Percentiles rank a stretch among this genome's conserved stretches.
Evolutionary conservation across 2,113 vertebrate species (phyloP).

Genomic region (Falcunculus frontatus): DNA sequence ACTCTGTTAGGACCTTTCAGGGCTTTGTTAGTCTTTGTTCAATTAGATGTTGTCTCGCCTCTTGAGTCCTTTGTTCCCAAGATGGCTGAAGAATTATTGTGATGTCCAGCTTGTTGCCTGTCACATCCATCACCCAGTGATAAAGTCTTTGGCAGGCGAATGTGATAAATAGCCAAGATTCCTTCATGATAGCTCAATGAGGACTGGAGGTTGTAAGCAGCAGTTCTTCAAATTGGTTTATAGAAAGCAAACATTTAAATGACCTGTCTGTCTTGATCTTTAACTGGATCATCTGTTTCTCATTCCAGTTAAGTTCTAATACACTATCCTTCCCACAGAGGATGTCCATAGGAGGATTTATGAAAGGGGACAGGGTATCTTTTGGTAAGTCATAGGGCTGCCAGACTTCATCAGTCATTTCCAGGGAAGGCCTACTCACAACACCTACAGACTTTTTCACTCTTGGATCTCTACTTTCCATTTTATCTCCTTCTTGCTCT

Average conservation of each 20-base stretch:
- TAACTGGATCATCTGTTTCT: background rate
- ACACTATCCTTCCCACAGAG: background rate
- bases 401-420: background rate
- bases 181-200: conserved; percentile 1
- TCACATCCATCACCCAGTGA: background rate
- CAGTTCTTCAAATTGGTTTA: background rate
- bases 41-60: background rate
- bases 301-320: background rate
- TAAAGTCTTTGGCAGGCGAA: background rate
- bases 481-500: background rate
- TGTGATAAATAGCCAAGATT: background rate
- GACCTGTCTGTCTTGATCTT: background rate
- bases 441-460: background rate
- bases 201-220: background rate
- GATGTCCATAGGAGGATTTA: background rate
- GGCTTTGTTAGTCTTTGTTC: conserved; percentile 15
- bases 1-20: conserved; percentile 3
- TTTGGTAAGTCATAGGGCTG: background rate
- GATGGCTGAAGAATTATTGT: background rate
- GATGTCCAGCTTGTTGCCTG: background rate
- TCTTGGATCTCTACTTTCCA: background rate
- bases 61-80: background rate
- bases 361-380: background rate
- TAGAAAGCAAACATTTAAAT: background rate
- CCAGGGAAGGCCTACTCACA: background rate